phyloP scores from a whole-genome alignment of 2,797 vertebrate species.

The Malacoraja senta region DNA sequence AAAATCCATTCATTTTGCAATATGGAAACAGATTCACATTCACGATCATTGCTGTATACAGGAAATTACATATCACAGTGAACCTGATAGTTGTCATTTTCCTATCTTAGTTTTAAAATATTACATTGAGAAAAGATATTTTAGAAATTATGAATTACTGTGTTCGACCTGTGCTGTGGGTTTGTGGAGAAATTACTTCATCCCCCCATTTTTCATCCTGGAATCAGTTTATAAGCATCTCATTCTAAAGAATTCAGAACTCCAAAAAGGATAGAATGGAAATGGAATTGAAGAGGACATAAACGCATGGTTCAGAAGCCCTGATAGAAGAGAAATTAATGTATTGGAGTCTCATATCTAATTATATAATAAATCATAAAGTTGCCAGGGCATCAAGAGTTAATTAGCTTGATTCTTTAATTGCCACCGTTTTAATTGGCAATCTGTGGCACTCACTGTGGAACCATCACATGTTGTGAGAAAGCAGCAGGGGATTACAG shows the following conservation, averaged over 20 bases:
- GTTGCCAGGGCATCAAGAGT: conserved; percentile 45
- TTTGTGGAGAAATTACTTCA: not conserved
- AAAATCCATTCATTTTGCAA: not conserved
- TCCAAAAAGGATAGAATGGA: not conserved
- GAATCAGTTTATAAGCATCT: not conserved
- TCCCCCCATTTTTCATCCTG: not conserved
- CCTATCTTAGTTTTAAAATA: not conserved
- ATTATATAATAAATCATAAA: conserved; percentile 41
- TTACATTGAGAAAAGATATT: not conserved
- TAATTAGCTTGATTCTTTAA: conserved; percentile 51
- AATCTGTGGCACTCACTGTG: conserved; percentile 47
- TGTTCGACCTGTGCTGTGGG: not conserved
- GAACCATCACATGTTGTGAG: conserved; percentile 51
- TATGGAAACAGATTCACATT: not conserved
- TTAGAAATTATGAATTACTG: not conserved
- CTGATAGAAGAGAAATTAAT: conserved; percentile 4
- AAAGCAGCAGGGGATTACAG: conserved; percentile 49
- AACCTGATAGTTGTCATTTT: not conserved
- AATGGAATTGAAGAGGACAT: not conserved
- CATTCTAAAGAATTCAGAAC: not conserved
- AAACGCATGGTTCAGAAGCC: not conserved
- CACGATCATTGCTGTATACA: not conserved
- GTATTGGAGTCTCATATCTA: not conserved
- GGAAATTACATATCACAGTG: not conserved
- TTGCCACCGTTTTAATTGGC: conserved; percentile 56